Base-by-base conservation (phyloP, 2,888 invertebrate genomes). In the Aphidoletes aphidimyza region DNA sequence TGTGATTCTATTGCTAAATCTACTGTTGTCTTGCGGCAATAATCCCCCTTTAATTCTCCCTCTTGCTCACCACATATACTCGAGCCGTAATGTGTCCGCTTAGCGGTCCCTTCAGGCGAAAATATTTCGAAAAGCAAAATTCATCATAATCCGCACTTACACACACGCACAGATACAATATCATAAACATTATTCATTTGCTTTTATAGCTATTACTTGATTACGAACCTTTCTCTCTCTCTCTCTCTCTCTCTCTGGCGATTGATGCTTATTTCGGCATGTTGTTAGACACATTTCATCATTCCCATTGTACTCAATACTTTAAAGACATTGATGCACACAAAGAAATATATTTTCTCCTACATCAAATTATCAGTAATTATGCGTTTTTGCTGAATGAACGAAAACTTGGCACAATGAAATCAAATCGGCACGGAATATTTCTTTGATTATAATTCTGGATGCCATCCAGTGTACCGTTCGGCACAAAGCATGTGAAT, bases 51-150 rank as follows among this genome's bases (percentile, higher is more conserved):
- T 19, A 11, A 54, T 30, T 69, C 34, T 69, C 69, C 69, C 69
- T 69, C 22, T 8, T 22, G n/a, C n/a, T 54, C 22, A 26, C 54
- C 22, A 22, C 54, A 54, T 26, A 26, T 22, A n/a, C 11, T 54
- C 22, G 5, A 30, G 14, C 69, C 26, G 26, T 69, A 69, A 69
- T 69, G 69, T 69, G 69, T 26, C 26, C 69, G 69, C 69, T 69
- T 69, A 69, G 69, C 69, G 69, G 69, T 69, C 69, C 69, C 69
- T 30, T 69, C 14, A 8, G 69, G 69, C 69, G n/a, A 34, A 34
- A 69, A 69, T 69, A 69, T 69, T 69, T 17, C 69, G 30, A 26
- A n/a, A 54, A 69, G 54, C 69, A 69, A 69, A 69, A 69, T 69
- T 69, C 69, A 69, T 30, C 34, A 69, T 69, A 69, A 69, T 69